phyloP scores from a whole-genome alignment of 2,888 invertebrate species.

The Athalia rosae region DNA sequence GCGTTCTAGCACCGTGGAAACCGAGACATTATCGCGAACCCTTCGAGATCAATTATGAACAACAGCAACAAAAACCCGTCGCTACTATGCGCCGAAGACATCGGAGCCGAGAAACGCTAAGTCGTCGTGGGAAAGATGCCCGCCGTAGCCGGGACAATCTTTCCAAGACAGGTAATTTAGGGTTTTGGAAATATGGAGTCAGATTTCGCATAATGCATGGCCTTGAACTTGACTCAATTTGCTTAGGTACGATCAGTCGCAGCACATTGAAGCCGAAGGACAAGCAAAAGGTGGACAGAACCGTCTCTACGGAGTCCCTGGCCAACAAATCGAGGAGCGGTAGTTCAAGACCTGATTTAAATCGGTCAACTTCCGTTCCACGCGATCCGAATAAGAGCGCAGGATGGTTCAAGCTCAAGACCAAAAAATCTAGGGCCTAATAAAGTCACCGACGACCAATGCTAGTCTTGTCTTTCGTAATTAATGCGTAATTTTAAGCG shows the following conservation, averaged over 20 bases:
- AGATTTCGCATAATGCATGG: neutral
- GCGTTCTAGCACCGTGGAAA: slow-evolving; percentile 89
- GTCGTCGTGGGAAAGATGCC: slow-evolving; percentile 67
- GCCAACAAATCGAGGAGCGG: slow-evolving; percentile 73
- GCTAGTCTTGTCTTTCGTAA: slow-evolving; percentile 72
- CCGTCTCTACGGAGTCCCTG: slow-evolving; percentile 79
- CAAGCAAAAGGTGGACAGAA: slow-evolving; percentile 70
- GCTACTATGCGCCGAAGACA: slow-evolving; percentile 71
- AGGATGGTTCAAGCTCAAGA: slow-evolving; percentile 83
- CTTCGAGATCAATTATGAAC: slow-evolving; percentile 87
- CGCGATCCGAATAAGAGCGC: slow-evolving; percentile 83
- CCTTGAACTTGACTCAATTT: neutral
- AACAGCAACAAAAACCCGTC: slow-evolving; percentile 69
- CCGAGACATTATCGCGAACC: slow-evolving; percentile 84
- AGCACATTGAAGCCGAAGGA: slow-evolving; percentile 71
- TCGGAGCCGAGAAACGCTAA: slow-evolving; percentile 69
- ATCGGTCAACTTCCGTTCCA: slow-evolving; percentile 84
- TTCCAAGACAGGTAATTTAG: slow-evolving; percentile 65
- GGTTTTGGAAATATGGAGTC: neutral
- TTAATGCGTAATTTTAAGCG: slow-evolving; percentile 51
- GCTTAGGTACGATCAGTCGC: slow-evolving; percentile 69
- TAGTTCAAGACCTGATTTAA: slow-evolving; percentile 73
- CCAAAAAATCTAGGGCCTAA: slow-evolving; percentile 72
- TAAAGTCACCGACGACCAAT: slow-evolving; percentile 70
- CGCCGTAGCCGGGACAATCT: slow-evolving; percentile 69